phyloP scores from a whole-genome alignment of 2,797 vertebrate species.

The Selene dorsalis region DNA sequence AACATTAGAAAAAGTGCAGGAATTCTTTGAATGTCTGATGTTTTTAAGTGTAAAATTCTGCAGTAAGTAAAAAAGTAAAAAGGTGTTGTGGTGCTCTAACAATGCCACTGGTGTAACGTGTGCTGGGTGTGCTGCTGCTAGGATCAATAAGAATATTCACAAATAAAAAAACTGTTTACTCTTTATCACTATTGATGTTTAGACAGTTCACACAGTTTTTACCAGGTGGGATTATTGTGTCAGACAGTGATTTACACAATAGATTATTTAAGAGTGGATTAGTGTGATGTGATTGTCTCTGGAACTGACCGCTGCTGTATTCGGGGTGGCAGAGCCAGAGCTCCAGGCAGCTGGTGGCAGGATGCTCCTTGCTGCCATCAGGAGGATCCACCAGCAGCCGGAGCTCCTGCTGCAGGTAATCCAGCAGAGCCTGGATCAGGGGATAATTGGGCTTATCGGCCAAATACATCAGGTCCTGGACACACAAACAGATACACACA shows the following conservation, averaged over 20 bases:
- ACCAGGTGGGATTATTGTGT: too few species aligned
- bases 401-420: conserved; percentile 84
- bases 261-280: neutral
- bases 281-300: neutral
- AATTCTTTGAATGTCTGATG: too few species aligned
- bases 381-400: conserved; percentile 85
- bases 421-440: conserved; percentile 84
- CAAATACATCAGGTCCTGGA: conserved; percentile 82
- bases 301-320: conserved; percentile 86
- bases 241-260: neutral
- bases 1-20: too few species aligned
- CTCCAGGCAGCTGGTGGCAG: conserved; percentile 90
- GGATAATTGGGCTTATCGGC: conserved; percentile 84
- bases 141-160: too few species aligned
- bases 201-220: too few species aligned
- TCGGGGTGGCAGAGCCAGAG: conserved; percentile 88
- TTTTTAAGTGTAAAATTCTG: neutral
- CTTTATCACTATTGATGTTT: too few species aligned
- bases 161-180: too few species aligned
- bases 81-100: neutral
- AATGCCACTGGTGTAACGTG: neutral
- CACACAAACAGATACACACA: neutral
- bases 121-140: too few species aligned
- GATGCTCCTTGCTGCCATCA: conserved; percentile 87
- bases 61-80: too few species aligned